A percentile compares a stretch with the other conserved stretches of the same genome.
phyloP scores from a whole-genome alignment of 2,888 invertebrate species.

The Endotricha flammealis region DNA sequence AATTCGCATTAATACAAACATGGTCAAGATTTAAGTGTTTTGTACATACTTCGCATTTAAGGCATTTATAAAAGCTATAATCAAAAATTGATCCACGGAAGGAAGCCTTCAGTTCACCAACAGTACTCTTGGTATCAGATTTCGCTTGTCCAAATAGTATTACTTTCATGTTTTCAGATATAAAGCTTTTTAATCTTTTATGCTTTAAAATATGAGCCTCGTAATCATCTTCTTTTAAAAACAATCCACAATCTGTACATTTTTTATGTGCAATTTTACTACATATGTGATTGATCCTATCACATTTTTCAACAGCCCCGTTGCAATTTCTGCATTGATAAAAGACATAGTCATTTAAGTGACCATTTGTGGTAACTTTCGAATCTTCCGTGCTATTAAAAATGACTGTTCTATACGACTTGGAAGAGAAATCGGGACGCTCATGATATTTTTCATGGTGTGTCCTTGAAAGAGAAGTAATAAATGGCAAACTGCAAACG shows the following conservation, averaged over 20 bases:
- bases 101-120: constrained; percentile 17
- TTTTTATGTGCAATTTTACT: constrained; percentile 27
- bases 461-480: constrained; percentile 28
- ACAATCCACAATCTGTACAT: constrained; percentile 45
- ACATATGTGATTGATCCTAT: constrained; percentile 35
- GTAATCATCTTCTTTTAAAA: constrained; percentile 33
- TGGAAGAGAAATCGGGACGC: constrained; percentile 20
- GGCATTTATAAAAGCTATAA: constrained; percentile 49
- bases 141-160: constrained; percentile 39
- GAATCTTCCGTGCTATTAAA: constrained; percentile 44
- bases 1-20: constrained; percentile 31
- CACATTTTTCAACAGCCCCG: constrained; percentile 36
- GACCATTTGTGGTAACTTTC: constrained; percentile 26
- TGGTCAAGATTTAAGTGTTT: constrained; percentile 33
- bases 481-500: constrained; percentile 41
- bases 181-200: constrained; percentile 34
- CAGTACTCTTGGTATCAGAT: constrained; percentile 9
- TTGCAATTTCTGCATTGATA: constrained; percentile 55
- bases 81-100: constrained; percentile 45
- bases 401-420: constrained; percentile 40
- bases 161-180: constrained; percentile 41
- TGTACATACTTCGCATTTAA: constrained; percentile 41
- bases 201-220: constrained; percentile 43
- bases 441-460: constrained; percentile 45
- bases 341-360: constrained; percentile 33